Evolutionary conservation across 2,113 vertebrate species (phyloP).

Genomic region (Gallinago paraguaiae): DNA sequence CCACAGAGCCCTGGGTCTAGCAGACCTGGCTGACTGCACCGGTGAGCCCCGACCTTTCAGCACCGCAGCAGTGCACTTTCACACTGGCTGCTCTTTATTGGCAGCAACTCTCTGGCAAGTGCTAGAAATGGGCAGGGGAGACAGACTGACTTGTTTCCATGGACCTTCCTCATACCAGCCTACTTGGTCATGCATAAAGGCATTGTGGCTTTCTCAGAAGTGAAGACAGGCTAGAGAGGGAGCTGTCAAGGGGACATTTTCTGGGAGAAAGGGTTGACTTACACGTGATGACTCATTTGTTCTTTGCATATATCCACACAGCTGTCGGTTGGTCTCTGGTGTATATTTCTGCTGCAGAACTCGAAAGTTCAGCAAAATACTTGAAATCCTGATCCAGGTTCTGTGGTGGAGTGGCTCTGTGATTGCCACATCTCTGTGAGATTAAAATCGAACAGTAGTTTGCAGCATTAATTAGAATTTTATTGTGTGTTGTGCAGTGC

Average conservation of each 20-base stretch:
- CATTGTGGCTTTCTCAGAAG: not conserved
- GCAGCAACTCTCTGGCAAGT: not conserved
- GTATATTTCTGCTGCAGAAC: slow-evolving; percentile 60
- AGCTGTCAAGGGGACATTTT: not conserved
- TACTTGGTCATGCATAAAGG: not conserved
- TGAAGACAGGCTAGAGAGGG: not conserved
- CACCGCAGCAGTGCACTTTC: not conserved
- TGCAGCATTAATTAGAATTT: not conserved
- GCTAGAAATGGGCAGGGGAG: not conserved
- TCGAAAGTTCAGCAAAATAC: slow-evolving; percentile 79
- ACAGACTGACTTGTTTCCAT: not conserved
- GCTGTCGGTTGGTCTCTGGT: not conserved
- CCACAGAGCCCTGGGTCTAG: not conserved
- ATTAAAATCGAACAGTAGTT: not conserved
- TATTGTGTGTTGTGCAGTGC: not conserved
- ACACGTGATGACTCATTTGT: not conserved
- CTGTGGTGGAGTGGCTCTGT: slow-evolving; percentile 84
- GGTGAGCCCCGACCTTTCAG: not conserved
- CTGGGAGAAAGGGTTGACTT: not conserved
- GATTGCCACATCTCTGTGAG: slow-evolving; percentile 53
- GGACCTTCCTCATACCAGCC: not conserved
- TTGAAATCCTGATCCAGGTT: slow-evolving; percentile 85
- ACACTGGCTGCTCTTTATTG: not conserved
- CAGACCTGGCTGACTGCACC: not conserved
- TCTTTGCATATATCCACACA: not conserved